Evolutionary conservation across 2,113 vertebrate genomes (phyloP).

Genomic region (Myotis davidii): DNA sequence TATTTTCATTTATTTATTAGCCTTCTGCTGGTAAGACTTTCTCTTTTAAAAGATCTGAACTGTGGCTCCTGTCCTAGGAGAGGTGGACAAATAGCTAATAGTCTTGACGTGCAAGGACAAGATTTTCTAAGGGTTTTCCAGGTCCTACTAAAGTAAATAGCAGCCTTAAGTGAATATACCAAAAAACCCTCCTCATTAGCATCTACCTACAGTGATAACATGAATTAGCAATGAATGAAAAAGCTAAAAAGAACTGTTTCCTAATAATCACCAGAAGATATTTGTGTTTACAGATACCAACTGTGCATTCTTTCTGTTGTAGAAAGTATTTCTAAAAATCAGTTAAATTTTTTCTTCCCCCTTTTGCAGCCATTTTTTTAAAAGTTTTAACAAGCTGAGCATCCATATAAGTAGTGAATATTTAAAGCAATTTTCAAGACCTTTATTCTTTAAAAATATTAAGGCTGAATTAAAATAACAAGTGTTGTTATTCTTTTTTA

Average conservation of each 20-base stretch:
- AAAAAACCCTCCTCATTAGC: neutral
- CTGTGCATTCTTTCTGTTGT: constrained; percentile 17
- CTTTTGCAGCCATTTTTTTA: neutral
- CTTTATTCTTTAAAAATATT: constrained; percentile 56
- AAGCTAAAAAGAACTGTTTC: constrained; percentile 30
- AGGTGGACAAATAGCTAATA: neutral
- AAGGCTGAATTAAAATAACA: constrained; percentile 59
- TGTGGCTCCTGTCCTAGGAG: neutral
- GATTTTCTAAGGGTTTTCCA: constrained; percentile 36
- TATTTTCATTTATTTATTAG: constrained; percentile 45
- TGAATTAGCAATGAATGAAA: constrained; percentile 22
- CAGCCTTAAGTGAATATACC: constrained; percentile 22
- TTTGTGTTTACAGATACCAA: neutral
- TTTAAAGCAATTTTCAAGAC: constrained; percentile 33
- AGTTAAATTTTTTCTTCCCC: constrained; percentile 36
- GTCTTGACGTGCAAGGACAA: neutral
- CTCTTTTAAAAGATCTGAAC: constrained; percentile 52
- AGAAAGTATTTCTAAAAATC: constrained; percentile 37
- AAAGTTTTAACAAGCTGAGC: constrained; percentile 42
- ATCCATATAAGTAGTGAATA: constrained; percentile 10
- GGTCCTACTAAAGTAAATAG: constrained; percentile 6
- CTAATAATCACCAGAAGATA: constrained; percentile 34
- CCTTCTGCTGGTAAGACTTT: neutral
- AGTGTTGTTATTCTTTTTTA: constrained; percentile 66
- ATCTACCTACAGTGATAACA: neutral